Evolutionary conservation across 2,888 invertebrate genomes (phyloP), one percentile per base, ranked within the genome.

Genomic region (Orchestes rusci): DNA sequence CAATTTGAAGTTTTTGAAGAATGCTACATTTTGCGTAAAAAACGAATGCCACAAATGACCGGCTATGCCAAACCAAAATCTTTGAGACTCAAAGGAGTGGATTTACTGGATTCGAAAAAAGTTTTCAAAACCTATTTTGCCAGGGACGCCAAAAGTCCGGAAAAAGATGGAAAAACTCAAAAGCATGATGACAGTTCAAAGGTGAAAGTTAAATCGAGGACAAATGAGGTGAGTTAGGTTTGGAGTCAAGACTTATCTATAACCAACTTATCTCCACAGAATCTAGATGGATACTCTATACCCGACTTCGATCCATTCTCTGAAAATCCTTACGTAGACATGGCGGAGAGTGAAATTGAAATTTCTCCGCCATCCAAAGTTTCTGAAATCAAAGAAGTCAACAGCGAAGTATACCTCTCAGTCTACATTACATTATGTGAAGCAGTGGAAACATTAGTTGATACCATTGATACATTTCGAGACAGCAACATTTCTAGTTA

Each of bases 1-100:
- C 20, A 50, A 4, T 56, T 48, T 29, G 56, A 58, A 46, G 47
- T 33, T 8, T 53, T 54, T 38, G 56, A 56, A 3, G 51, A 53
- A 18, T 30, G 50, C 12, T 56, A 52, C 44, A 35, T 54, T 4
- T 48, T 37, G 41, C 51, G 39, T 19, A 50, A 36, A 2, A 56
- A 55, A 41, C 33, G 48, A 15, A 33, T 43, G n/a, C 28, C 39
- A 8, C 23, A 37, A n/a, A 46, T 50, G 17, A 5, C 10, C 1
- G 39, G 39, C 18, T 19, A 19, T 2, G 47, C 41, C 16, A 31
- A 42, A 29, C 55, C 56, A 15, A 56, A 56, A 42, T 45, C 50
- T 10, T 2, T 16, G 16, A 12, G 37, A 3, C 15, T 48, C 13
- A 34, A 18, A 18, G 23, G 13, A 10, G 20, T 41, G 8, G 16